Evolutionary conservation across 2,797 vertebrate genomes (phyloP), one percentile per base, ranked within the genome.

Genomic region (Falco cherrug): DNA sequence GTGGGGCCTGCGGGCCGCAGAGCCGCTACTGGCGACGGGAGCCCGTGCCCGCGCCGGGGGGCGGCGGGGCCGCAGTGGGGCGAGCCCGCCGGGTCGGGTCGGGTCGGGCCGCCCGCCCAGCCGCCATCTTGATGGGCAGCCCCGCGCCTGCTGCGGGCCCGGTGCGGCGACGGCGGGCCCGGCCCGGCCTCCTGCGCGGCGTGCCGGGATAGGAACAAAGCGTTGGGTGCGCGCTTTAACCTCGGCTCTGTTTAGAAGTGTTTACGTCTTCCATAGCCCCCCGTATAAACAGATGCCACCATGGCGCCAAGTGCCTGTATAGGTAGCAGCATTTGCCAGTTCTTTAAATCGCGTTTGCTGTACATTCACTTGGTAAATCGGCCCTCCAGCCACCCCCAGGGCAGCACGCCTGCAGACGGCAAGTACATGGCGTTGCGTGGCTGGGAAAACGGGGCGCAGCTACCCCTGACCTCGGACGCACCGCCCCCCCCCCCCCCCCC

Each of bases 1-100:
- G 98, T 98, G 98, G 98, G 98, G 98, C 98, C 97, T 98, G 97
- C 97, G 98, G 98, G 98, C 98, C 98, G 35, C 35, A 35, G 35
- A 35, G 35, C 35, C 35, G 35, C 35, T 35, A 35, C 35, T 35
- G 35, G 35, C 35, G 35, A 35, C 35, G 35, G 35, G 35, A 35
- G 35, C 35, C 54, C 9, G 16, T 5, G 63, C 13, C 33, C 4
- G 51, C 24, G 24, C 26, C 37, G 7, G 35, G 25, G 29, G 2
- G 75, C 50, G 37, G 60, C 9, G 25, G 16, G 63, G 29, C 50
- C 6, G 26, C 53, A 60, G 63, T 48, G 22, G 35, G 22, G 11
- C 16, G 13, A 26, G 37, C 35, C 50, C 29, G 64, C 39, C n/a
- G 12, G 43, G 31, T 16, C 22, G 8, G 28, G n/a, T n/a, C n/a